phyloP scores from a whole-genome alignment of 2,797 vertebrate species.

The Bradypus variegatus region DNA sequence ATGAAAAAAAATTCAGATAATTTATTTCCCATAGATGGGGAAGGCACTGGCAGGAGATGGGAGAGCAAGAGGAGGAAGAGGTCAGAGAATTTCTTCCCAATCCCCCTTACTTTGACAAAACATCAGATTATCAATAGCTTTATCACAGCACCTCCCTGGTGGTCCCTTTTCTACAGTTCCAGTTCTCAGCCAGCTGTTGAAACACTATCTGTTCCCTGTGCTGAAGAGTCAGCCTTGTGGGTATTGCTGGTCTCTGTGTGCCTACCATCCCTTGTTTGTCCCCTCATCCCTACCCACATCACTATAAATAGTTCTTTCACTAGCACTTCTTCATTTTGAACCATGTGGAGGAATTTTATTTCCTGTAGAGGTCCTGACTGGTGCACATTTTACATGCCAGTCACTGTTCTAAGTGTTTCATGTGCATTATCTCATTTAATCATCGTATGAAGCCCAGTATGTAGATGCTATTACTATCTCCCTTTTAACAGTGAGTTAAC shows the following conservation, averaged over 20 bases:
- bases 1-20: neutral
- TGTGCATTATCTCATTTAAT: neutral
- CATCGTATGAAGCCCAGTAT: neutral
- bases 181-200: neutral
- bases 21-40: neutral
- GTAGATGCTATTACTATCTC: neutral
- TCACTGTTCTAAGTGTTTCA: neutral
- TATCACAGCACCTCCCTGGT: neutral
- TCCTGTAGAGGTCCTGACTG: neutral
- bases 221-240: neutral
- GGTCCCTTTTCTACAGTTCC: neutral
- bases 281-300: neutral
- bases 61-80: neutral
- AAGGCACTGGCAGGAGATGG: neutral
- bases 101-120: neutral
- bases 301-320: neutral
- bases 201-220: neutral
- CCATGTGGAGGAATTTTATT: neutral
- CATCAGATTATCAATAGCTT: neutral
- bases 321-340: neutral
- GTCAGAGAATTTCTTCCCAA: neutral
- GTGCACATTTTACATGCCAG: neutral
- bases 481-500: slow-evolving; percentile 31
- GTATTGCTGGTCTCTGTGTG: neutral
- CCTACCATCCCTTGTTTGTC: neutral